These are phyloP conservation scores for Nebria salina DNA, from an alignment of 2,888 invertebrate species.

Conservation along the genomic window DNA sequence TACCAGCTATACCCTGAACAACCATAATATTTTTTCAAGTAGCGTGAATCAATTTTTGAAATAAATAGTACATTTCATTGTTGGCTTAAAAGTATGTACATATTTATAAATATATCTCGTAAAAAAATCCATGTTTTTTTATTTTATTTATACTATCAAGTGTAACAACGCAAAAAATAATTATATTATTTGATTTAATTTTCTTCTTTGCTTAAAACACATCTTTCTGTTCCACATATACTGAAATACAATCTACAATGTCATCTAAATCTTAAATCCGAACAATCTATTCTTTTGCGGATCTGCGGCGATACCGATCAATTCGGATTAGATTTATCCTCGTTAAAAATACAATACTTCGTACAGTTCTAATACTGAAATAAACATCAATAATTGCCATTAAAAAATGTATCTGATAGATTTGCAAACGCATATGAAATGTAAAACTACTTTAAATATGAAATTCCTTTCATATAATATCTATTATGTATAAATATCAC, in stretches of 20 bases:
- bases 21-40: conserved; percentile 47
- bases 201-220: background rate
- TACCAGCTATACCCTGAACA: conserved; percentile 53
- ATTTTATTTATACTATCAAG: background rate
- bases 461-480: background rate
- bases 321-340: conserved; percentile 25
- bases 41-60: conserved; percentile 25
- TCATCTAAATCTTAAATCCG: conserved; percentile 5
- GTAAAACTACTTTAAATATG: background rate
- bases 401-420: too few relatives aligned
- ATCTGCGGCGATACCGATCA: conserved; percentile 28
- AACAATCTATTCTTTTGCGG: conserved; percentile 29
- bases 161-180: too few relatives aligned
- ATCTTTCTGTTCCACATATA: conserved; percentile 31
- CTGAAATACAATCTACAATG: conserved; percentile 23
- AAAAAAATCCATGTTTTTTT: background rate
- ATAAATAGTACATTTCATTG: conserved; percentile 15
- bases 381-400: too few relatives aligned
- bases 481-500: background rate
- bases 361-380: background rate
- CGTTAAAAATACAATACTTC: background rate
- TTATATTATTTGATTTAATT: too few relatives aligned
- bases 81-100: background rate
- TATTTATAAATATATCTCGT: background rate
- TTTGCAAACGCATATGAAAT: background rate